phyloP scores from a whole-genome alignment of 2,797 vertebrate genomes.

The Parauchenoglanis punctatus region DNA sequence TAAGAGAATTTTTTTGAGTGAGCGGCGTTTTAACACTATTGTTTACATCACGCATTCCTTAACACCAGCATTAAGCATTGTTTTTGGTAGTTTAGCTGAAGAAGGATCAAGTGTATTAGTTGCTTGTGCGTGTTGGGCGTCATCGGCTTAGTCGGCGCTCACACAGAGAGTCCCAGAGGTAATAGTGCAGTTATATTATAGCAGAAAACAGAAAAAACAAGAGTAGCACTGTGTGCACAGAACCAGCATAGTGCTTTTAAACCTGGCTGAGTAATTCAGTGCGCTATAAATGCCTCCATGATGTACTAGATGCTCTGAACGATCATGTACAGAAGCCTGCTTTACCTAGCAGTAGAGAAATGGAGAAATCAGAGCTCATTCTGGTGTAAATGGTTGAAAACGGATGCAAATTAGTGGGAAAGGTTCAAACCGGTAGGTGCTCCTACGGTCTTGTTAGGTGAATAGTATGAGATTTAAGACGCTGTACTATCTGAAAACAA shows the following conservation, averaged over 20 bases:
- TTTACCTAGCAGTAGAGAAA: neutral
- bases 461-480: neutral
- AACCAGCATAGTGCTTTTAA: neutral
- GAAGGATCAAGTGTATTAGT: slow-evolving; percentile 5
- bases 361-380: neutral
- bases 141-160: neutral
- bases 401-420: neutral
- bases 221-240: neutral
- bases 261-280: neutral
- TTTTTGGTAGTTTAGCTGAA: neutral
- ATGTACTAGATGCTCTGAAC: neutral
- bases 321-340: neutral
- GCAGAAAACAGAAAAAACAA: neutral
- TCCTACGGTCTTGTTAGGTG: neutral
- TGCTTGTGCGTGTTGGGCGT: neutral
- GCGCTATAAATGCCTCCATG: neutral
- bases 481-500: neutral
- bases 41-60: neutral
- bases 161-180: neutral
- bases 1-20: neutral
- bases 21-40: neutral
- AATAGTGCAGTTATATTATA: neutral
- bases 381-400: neutral
- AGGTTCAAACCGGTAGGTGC: too few species aligned
- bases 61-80: slow-evolving; percentile 9